Evolutionary conservation across 2,113 vertebrate genomes (phyloP).

Genomic region (Myrmecophaga tridactyla): DNA sequence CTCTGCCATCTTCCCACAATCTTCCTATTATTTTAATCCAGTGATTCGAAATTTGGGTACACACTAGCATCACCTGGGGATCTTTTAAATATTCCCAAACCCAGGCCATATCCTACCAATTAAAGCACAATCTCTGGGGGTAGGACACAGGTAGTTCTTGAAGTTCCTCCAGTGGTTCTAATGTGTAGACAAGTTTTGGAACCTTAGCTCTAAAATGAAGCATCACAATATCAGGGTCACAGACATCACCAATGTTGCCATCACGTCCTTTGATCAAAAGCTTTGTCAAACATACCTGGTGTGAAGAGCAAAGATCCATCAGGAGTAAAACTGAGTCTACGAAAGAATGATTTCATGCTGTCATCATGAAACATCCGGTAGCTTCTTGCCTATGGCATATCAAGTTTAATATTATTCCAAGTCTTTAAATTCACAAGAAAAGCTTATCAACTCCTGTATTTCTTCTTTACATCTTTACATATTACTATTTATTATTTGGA

Average conservation of each 20-base stretch:
- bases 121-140: background rate
- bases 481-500: background rate
- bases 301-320: conserved; percentile 94
- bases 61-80: background rate
- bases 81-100: background rate
- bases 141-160: background rate
- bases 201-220: background rate
- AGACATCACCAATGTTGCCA: rapidly evolving
- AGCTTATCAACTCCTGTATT: background rate
- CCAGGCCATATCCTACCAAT: background rate
- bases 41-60: background rate
- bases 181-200: background rate
- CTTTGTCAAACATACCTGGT: conserved; percentile 86
- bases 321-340: conserved; percentile 94
- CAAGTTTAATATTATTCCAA: background rate
- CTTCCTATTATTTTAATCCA: background rate
- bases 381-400: conserved; percentile 85
- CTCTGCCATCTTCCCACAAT: too few relatives aligned
- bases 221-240: too few relatives aligned
- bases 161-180: background rate
- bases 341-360: conserved; percentile 98
- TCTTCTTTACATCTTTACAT: too few relatives aligned
- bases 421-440: background rate
- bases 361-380: conserved; percentile 97
- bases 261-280: background rate